Conservation (phyloP, 2,797 vertebrate species). For the Takifugu ocellatus region DNA sequence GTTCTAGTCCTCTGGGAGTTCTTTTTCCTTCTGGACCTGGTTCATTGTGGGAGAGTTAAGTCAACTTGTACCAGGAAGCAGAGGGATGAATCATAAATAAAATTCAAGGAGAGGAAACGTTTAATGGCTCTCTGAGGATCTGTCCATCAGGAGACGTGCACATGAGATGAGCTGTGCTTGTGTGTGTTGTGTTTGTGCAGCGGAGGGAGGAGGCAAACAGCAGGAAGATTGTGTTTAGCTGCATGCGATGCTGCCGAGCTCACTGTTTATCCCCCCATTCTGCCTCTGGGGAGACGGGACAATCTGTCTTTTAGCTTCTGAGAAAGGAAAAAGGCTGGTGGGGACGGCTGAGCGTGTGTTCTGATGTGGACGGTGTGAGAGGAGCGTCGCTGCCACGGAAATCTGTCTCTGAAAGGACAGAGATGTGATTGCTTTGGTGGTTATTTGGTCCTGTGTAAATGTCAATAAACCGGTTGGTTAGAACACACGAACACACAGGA, state of each 20-base stretch:
- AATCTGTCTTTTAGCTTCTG: conserved; percentile 31
- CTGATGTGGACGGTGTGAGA: conserved; percentile 11
- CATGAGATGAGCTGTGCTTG: conserved; percentile 24
- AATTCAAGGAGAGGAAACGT: conserved; percentile 29
- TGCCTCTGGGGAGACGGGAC: conserved; percentile 33
- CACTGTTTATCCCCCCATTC: conserved; percentile 30
- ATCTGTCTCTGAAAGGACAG: background rate
- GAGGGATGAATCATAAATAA: conserved; percentile 25
- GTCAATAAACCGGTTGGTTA: background rate
- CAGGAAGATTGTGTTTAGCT: conserved; percentile 50
- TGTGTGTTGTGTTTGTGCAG: conserved; percentile 27
- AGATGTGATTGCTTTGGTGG: background rate
- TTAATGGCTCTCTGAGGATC: conserved; percentile 28
- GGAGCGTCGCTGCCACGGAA: background rate
- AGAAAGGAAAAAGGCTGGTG: conserved; percentile 33
- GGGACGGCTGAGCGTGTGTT: conserved; percentile 25
- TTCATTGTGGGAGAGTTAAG: conserved; percentile 20
- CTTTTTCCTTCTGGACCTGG: conserved; percentile 22
- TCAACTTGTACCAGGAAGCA: background rate
- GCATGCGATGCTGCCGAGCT: conserved; percentile 23
- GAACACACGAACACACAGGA: background rate
- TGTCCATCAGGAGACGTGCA: conserved; percentile 31
- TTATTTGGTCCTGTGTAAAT: too few species aligned
- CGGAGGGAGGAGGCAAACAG: conserved; percentile 47
- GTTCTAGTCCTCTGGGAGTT: conserved; percentile 15